Percentiles rank a stretch among this genome's conserved stretches.
Evolutionary conservation across 2,113 vertebrate genomes (phyloP).

Genomic region (Pardalotus punctatus): DNA sequence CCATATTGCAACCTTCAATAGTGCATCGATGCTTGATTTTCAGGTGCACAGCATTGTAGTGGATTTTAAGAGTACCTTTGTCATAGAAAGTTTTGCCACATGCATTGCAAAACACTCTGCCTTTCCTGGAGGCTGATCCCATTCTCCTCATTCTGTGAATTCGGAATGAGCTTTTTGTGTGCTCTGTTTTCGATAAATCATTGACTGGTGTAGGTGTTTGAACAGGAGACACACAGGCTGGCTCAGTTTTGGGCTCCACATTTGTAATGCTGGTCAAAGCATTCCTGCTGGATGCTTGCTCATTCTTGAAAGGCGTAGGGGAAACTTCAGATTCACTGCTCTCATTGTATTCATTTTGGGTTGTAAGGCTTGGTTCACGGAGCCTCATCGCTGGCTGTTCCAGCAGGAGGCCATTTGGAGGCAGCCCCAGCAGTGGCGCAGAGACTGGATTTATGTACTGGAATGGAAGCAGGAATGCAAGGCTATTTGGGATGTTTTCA

Average conservation of each 20-base stretch:
- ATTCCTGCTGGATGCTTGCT: slow-evolving; percentile 89
- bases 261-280: slow-evolving; percentile 86
- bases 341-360: slow-evolving; percentile 91
- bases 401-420: slow-evolving; percentile 91
- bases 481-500: slow-evolving; percentile 98
- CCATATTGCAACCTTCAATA: slow-evolving; percentile 99
- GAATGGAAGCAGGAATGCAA: slow-evolving; percentile 97
- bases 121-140: slow-evolving; percentile 95
- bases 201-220: slow-evolving; percentile 74
- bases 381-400: slow-evolving; percentile 91
- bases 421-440: slow-evolving; percentile 92
- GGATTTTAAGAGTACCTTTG: slow-evolving; percentile 98
- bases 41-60: slow-evolving; percentile 97
- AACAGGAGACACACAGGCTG: slow-evolving; percentile 85
- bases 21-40: slow-evolving; percentile 99
- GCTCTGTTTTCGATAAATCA: slow-evolving; percentile 88
- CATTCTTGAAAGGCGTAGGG: slow-evolving; percentile 89
- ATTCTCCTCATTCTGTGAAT: slow-evolving; percentile 98
- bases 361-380: slow-evolving; percentile 88
- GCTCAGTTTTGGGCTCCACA: slow-evolving; percentile 94
- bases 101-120: slow-evolving; percentile 96
- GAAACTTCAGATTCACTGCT: slow-evolving; percentile 98
- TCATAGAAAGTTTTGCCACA: slow-evolving; percentile 99
- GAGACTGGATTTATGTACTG: slow-evolving; percentile 98
- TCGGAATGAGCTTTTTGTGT: slow-evolving; percentile 92